These are phyloP conservation scores for Elegia similella DNA, from an alignment of 2,888 invertebrate genomes.

Conservation along the genomic window DNA sequence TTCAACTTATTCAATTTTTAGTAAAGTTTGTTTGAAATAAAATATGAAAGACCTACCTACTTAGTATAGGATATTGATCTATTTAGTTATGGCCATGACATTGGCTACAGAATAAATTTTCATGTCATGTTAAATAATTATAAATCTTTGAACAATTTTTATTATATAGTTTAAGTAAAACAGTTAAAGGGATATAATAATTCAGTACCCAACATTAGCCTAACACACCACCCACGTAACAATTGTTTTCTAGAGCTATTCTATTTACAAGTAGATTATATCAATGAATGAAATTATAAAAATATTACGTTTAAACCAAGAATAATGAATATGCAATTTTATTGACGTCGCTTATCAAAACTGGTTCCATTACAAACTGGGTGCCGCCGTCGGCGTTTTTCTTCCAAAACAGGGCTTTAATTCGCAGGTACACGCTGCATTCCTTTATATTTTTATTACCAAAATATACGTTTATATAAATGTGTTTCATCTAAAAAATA, in stretches of 20 bases:
- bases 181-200: too few relatives aligned
- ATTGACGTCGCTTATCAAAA: constrained; percentile 13
- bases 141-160: too few relatives aligned
- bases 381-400: constrained; percentile 5
- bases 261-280: background rate
- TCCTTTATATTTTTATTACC: background rate
- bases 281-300: constrained; percentile 4
- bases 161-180: too few relatives aligned
- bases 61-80: too few relatives aligned
- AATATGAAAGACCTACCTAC: too few relatives aligned
- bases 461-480: background rate
- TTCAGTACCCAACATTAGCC: too few relatives aligned
- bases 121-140: too few relatives aligned
- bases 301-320: background rate
- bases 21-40: too few relatives aligned
- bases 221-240: too few relatives aligned
- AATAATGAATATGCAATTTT: constrained; percentile 1
- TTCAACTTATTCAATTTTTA: too few relatives aligned
- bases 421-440: background rate
- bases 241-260: background rate
- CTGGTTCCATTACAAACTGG: constrained; percentile 11
- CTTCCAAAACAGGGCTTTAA: constrained; percentile 2
- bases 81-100: too few relatives aligned
- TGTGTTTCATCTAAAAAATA: background rate
- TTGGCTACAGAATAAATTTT: too few relatives aligned